Evolutionary conservation across 2,113 vertebrate genomes (phyloP), one percentile per base, ranked within the genome.

Genomic region (Archilochus colubris): DNA sequence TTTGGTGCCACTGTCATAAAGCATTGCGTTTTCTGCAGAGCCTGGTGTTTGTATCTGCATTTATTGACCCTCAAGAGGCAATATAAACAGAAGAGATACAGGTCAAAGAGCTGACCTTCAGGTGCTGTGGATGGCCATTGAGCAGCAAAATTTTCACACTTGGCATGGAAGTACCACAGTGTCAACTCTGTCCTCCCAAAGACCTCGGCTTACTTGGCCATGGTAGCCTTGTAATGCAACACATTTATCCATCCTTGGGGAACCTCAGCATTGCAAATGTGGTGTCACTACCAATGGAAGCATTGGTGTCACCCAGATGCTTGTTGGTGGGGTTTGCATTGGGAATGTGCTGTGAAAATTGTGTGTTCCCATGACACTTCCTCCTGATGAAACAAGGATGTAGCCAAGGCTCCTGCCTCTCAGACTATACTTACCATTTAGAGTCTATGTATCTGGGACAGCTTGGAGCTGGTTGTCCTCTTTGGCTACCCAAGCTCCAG

Each of bases 51-150:
- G 58, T n/a, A 73, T 95, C 74, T 86, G 86, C 72, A 44, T 96
- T 95, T 94, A 88, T 80, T 96, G 91, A 95, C 91, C 86, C 95
- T 66, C 46, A 58, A 91, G 91, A 89, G 62, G 58, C 58, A 95
- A 91, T 85, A 70, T 16, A 77, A 86, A 33, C 40, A 86, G 82
- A 87, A 79, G 66, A 91, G 81, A 70, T 7, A 66, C 87, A 92
- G 93, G 89, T 95, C 81, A 94, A 89, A 93, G 82, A 94, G 75
- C 74, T 94, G 53, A 44, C 74, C 92, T 93, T 94, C 79, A 89
- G 53, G 77, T 80, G 54, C 73, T 89, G 15, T 7, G 24, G 25
- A 23, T 91, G 46, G 87, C 77, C 27, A 20, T 78, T 2, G 36
- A 87, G 81, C 23, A 10, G 48, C 70, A 84, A 81, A 50, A 67